A percentile compares a stretch with the other conserved stretches of the same genome.
Evolutionary conservation across 2,113 vertebrate species (phyloP).

Genomic region (Paramormyrops kingsleyae): DNA sequence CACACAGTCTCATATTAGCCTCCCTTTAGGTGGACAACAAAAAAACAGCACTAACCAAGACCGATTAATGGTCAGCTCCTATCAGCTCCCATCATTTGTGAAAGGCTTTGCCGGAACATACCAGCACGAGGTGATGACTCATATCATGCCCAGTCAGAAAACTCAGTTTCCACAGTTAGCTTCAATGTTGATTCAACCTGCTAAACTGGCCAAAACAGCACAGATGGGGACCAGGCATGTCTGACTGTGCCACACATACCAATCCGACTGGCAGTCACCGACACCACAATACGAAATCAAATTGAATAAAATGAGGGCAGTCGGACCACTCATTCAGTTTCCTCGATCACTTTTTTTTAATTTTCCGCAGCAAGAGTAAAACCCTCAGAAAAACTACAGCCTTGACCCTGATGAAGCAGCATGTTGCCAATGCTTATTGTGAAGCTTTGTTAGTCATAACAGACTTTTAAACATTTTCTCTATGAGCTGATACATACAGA

Average conservation of each 20-base stretch:
- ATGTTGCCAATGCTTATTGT: not conserved
- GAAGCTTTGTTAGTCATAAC: not conserved
- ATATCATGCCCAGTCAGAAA: not conserved
- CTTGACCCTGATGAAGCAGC: not conserved
- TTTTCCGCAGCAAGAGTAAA: not conserved
- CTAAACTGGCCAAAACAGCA: not conserved
- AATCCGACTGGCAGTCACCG: not conserved
- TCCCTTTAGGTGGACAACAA: not conserved
- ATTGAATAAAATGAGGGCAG: not conserved
- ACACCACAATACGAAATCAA: not conserved
- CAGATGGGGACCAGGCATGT: not conserved
- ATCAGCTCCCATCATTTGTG: not conserved
- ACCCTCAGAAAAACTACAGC: not conserved
- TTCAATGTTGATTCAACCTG: not conserved
- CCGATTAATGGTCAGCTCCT: not conserved
- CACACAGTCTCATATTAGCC: not conserved
- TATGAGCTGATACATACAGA: not conserved
- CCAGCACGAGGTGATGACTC: not conserved
- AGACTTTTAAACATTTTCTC: not conserved
- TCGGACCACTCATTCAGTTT: not conserved
- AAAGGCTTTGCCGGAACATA: no score
- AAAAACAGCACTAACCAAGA: not conserved
- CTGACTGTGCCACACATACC: not conserved
- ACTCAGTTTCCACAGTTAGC: not conserved
- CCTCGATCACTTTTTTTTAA: not conserved